These are phyloP conservation scores for Prionailurus viverrinus DNA, from an alignment of 2,113 vertebrate genomes.

Conservation along the genomic window DNA sequence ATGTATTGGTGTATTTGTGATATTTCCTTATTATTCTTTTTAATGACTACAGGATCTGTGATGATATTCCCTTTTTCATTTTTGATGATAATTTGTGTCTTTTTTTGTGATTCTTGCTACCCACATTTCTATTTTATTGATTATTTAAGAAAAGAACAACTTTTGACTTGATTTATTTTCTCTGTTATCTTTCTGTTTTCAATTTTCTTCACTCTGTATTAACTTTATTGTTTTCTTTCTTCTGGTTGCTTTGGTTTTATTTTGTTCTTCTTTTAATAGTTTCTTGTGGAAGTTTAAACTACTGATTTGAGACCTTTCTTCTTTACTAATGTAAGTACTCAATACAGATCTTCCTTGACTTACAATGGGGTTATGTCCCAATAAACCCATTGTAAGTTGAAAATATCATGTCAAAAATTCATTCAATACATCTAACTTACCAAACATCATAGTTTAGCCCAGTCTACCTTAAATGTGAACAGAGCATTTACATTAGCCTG, in stretches of 20 bases:
- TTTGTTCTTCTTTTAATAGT: conserved; percentile 9
- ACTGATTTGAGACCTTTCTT: neutral
- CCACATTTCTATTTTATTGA: neutral
- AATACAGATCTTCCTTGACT: neutral
- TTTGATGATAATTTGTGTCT: neutral
- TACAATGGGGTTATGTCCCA: neutral
- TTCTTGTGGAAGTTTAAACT: conserved; percentile 20
- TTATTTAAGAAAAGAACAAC: neutral
- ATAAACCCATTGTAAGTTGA: neutral
- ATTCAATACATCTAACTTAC: neutral
- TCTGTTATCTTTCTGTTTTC: neutral
- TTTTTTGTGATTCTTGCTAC: neutral
- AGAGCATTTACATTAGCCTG: neutral
- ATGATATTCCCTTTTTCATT: neutral
- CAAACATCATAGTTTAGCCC: neutral
- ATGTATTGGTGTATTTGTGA: neutral
- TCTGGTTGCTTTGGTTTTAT: conserved; percentile 19
- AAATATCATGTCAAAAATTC: neutral
- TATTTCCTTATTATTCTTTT: conserved; percentile 17
- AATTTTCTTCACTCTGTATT: neutral
- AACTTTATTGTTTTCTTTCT: neutral
- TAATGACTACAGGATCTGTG: neutral
- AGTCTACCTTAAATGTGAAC: neutral
- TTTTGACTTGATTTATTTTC: neutral
- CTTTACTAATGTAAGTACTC: neutral